phyloP scores from a whole-genome alignment of 2,113 vertebrate species.

The Trachemys scripta region DNA sequence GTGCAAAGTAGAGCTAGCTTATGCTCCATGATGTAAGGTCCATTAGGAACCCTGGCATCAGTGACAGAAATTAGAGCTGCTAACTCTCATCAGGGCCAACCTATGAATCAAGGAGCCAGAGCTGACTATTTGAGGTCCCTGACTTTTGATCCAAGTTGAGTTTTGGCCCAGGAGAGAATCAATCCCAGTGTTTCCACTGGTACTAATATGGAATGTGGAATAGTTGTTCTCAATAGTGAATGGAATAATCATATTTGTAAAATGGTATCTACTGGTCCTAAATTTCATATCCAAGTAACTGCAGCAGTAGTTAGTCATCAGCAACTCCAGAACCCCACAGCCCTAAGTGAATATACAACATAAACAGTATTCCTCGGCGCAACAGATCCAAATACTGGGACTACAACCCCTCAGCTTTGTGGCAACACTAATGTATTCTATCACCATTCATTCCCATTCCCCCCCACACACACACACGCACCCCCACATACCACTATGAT shows the following conservation, averaged over 20 bases:
- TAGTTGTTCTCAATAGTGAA: not conserved
- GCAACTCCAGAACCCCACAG: not conserved
- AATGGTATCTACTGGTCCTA: not conserved
- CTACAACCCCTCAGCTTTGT: not conserved
- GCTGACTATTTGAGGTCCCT: not conserved
- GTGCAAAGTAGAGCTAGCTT: not conserved
- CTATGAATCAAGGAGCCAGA: not conserved
- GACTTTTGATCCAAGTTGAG: not conserved
- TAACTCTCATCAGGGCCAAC: not conserved
- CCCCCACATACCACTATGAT: not conserved
- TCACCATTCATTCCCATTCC: not conserved
- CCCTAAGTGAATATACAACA: not conserved
- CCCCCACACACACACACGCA: too few species aligned
- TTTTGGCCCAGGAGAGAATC: not conserved
- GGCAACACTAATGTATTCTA: not conserved
- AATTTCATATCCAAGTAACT: not conserved
- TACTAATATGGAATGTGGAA: too few species aligned
- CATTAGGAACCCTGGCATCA: not conserved
- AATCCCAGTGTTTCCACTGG: not conserved
- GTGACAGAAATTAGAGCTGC: not conserved
- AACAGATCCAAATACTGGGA: not conserved
- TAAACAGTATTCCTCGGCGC: not conserved
- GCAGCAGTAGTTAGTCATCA: not conserved
- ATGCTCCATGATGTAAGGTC: not conserved
- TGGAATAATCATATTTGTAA: not conserved